phyloP scores from a whole-genome alignment of 2,113 vertebrate species.

The Eidolon helvum region DNA sequence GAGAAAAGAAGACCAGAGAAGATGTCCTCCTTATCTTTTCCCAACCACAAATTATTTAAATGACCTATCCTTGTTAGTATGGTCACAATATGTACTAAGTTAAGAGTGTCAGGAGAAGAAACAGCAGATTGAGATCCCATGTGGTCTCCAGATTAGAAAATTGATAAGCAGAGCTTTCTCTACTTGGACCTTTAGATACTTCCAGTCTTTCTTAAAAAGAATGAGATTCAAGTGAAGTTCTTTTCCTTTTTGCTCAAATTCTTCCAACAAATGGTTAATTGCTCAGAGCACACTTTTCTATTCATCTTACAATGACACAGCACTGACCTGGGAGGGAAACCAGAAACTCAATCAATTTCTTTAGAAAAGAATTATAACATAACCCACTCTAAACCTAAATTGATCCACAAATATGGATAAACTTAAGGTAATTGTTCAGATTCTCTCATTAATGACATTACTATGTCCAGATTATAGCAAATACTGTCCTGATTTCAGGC shows the following conservation, averaged over 20 bases:
- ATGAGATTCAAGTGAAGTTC: neutral
- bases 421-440: neutral
- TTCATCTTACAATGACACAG: neutral
- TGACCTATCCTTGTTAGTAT: neutral
- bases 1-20: neutral
- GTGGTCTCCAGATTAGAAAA: neutral
- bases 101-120: neutral
- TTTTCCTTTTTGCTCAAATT: neutral
- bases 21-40: neutral
- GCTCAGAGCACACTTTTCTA: neutral
- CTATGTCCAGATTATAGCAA: neutral
- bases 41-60: neutral
- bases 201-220: neutral
- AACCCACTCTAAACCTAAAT: neutral
- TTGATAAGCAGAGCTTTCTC: neutral
- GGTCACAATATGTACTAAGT: neutral
- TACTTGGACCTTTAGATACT: neutral
- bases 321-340: neutral
- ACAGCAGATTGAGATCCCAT: neutral
- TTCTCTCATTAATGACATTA: neutral
- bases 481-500: neutral
- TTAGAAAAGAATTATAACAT: neutral
- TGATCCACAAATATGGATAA: neutral
- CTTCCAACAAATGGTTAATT: neutral
- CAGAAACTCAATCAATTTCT: neutral